Evolutionary conservation across 1,140 invertebrate genomes (phyloP).

Genomic region (Schlechtendalia chinensis): DNA sequence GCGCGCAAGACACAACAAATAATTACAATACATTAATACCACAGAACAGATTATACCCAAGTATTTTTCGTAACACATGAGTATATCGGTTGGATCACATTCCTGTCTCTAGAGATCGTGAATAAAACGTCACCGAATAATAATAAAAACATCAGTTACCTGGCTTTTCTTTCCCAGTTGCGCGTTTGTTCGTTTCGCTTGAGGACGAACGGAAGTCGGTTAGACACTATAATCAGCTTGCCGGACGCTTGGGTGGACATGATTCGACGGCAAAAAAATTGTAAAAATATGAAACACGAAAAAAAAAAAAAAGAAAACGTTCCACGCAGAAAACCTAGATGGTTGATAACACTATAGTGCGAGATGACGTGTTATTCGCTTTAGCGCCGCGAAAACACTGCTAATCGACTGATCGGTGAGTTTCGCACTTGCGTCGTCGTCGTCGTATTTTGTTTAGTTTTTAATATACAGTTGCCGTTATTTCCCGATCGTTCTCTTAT

Average conservation of each 20-base stretch:
- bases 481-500: no score
- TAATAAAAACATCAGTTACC: slow-evolving; percentile 61
- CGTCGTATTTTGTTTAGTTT: no score
- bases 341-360: not conserved
- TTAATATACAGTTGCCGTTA: no score
- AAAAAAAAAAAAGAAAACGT: not conserved
- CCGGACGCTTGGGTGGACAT: slow-evolving; percentile 44
- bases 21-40: no score
- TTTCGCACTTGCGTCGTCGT: no score
- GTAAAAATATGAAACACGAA: not conserved
- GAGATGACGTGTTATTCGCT: not conserved
- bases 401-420: not conserved
- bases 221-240: slow-evolving; percentile 80
- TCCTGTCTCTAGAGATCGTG: not conserved
- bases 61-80: not conserved
- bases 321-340: not conserved
- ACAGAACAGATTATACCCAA: no score
- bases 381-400: no score
- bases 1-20: not conserved
- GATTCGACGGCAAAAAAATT: not conserved
- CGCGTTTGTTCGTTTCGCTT: slow-evolving; percentile 63
- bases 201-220: slow-evolving; percentile 82
- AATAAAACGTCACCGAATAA: no score
- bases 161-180: slow-evolving; percentile 72
- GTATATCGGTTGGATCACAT: not conserved